Evolutionary conservation across 1,140 invertebrate genomes (phyloP), one percentile per base, ranked within the genome.

Genomic region (Pemphigus obesinymphae): DNA sequence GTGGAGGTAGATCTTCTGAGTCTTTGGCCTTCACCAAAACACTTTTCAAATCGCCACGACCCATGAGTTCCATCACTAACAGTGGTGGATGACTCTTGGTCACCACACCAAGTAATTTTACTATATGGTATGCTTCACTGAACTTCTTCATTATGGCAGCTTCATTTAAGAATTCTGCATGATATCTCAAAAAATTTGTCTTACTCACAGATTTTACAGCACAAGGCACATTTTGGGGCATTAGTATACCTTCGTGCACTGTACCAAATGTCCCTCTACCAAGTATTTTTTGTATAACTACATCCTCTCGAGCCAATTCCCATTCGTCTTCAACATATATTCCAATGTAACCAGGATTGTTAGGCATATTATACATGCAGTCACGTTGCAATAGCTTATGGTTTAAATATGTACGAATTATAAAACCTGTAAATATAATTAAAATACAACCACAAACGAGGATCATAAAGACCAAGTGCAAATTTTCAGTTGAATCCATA

Each of bases 21-120:
- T 85, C 83, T 50, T 84, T 83, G 20, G 70, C 50, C 31, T 68
- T 91, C 34, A 95, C 90, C 70, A 99, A 88, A 88, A 95, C 99
- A 3, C 92, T 92, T 87, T 98, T 98, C 55, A 99, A 89, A 89
- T 99, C 97, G 0, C 97, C 97, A 84, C 92, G 91, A 50, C 91
- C 91, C 98, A 99, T 99, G 31, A 99, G 88, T 88, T 99, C 98
- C 97, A 99, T 99, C 15, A 99, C 90, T 0, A 99, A 96, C 34
- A 96, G 89, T 0, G 95, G 95, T 29, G 97, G 97, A 86, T 95
- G 94, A 0, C 92, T 92, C 61, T 92, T 91, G 0, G 96, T 97
- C 17, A 99, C 96, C n/a, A 99, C 96, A 29, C 97, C 98, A 66
- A 98, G 87, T 63, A 99, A 88, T 83, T 92, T 92, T 0, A 99